Base-by-base conservation (phyloP, 1,140 invertebrate species). In the Rhyacophila brunnea region DNA sequence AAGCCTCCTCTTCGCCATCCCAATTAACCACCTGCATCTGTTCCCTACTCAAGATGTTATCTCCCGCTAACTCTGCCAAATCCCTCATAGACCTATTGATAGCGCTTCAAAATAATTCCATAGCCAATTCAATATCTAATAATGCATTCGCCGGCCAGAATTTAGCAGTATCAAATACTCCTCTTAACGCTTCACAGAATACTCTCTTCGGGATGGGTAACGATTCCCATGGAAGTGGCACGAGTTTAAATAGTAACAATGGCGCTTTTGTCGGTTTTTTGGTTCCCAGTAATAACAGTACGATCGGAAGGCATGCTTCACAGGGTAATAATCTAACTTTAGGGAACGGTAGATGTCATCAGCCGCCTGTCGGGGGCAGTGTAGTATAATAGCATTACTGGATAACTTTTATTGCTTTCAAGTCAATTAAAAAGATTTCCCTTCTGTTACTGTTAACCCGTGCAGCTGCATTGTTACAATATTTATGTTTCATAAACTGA, bases 31-130 rank as follows among this genome's bases (percentile, higher is more conserved):
- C 73, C 11, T 79, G 77, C 66, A 74, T 77, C 52, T 79, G 77
- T 60, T 69, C 75, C 13, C 72, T 78, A 13, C 73, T 74, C 53
- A 75, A 77, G 40, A 57, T 79, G 3, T 62, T 79, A 0, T 76
- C 74, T 61, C 73, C 74, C 2, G 71, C 75, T 28, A 74, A 70
- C 54, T 71, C 77, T 0, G 70, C 73, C 1, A 79, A 79, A 49
- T 73, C 77, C 0, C 60, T 79, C 0, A 72, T 79, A 0, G 77
- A 79, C 13, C 61, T 79, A 4, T 61, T 79, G 0, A 74, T 79
- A 23, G 72, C 71, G 0, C 53, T 78, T 4, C 77, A 79, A 58
- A 78, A 77, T 40, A 78, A 75, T 57, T 60, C 62, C 17, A 64
- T 64, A 52, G 58, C 53, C 7, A 64, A 64, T 44, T 45, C 62